A percentile compares a stretch with the other conserved stretches of the same genome.
Evolutionary conservation across 2,113 vertebrate species (phyloP).

Genomic region (Condylura cristata): DNA sequence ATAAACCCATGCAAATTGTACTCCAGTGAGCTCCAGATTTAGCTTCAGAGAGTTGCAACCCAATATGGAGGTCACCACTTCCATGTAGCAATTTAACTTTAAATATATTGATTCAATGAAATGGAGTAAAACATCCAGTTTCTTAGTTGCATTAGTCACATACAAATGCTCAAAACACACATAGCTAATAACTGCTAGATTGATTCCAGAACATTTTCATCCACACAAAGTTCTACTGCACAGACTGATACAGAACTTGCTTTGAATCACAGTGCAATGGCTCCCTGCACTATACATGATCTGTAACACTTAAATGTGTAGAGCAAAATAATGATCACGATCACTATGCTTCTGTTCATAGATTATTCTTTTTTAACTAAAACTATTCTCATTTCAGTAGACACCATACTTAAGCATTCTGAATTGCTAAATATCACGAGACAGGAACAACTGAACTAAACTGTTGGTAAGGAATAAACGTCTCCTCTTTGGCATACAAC

Average conservation of each 20-base stretch:
- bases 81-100: neutral
- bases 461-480: neutral
- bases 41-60: neutral
- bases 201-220: neutral
- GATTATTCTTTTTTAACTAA: neutral
- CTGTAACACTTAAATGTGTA: neutral
- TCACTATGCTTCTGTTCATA: neutral
- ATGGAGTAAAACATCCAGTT: neutral
- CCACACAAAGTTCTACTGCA: neutral
- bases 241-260: neutral
- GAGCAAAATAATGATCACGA: neutral
- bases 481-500: slow-evolving; percentile 19
- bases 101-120: neutral
- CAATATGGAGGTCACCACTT: neutral
- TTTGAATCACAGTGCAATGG: too few species aligned
- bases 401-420: neutral
- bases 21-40: neutral
- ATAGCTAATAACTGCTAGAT: neutral
- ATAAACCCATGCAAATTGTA: neutral
- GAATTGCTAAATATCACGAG: neutral
- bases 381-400: neutral
- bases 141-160: neutral
- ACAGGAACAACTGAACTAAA: neutral
- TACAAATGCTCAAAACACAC: neutral
- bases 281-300: neutral